Evolutionary conservation across 2,888 invertebrate species (phyloP).

Genomic region (Drosophila pseudotakahashii): DNA sequence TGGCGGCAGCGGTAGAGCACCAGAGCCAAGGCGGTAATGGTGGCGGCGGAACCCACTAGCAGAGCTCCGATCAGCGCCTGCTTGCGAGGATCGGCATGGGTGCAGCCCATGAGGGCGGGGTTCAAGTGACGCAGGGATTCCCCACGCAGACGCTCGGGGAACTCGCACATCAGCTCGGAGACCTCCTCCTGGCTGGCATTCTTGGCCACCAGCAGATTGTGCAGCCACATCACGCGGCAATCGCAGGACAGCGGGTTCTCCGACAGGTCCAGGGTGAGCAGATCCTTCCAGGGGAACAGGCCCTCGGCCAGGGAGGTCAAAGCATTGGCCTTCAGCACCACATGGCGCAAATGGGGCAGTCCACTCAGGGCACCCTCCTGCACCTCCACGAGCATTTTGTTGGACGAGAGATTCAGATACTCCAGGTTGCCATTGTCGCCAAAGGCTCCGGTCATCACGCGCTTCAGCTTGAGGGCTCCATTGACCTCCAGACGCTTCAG

Average conservation of each 20-base stretch:
- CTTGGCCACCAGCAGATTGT: constrained; percentile 86
- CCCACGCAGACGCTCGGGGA: constrained; percentile 90
- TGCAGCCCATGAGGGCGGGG: constrained; percentile 92
- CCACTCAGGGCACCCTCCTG: constrained; percentile 94
- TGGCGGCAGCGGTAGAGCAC: constrained; percentile 92
- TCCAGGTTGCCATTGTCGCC: constrained; percentile 93
- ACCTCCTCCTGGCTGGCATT: constrained; percentile 82
- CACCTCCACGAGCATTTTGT: constrained; percentile 89
- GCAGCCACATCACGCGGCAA: constrained; percentile 92
- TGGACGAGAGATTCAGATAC: constrained; percentile 90
- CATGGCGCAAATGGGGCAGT: constrained; percentile 91
- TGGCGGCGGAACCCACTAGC: constrained; percentile 90
- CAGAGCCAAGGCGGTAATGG: constrained; percentile 89
- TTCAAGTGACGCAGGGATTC: constrained; percentile 88
- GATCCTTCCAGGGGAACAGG: constrained; percentile 91
- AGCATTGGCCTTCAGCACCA: constrained; percentile 91
- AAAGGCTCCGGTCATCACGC: constrained; percentile 91
- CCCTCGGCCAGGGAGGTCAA: constrained; percentile 91
- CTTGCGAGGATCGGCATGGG: constrained; percentile 91
- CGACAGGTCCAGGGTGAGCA: constrained; percentile 90
- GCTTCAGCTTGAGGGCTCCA: constrained; percentile 90
- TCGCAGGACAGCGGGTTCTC: constrained; percentile 93
- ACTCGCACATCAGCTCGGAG: constrained; percentile 88
- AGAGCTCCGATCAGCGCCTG: constrained; percentile 92
- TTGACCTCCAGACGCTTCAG: constrained; percentile 91